phyloP scores from a whole-genome alignment of 2,797 vertebrate genomes.

The Mus spretus region DNA sequence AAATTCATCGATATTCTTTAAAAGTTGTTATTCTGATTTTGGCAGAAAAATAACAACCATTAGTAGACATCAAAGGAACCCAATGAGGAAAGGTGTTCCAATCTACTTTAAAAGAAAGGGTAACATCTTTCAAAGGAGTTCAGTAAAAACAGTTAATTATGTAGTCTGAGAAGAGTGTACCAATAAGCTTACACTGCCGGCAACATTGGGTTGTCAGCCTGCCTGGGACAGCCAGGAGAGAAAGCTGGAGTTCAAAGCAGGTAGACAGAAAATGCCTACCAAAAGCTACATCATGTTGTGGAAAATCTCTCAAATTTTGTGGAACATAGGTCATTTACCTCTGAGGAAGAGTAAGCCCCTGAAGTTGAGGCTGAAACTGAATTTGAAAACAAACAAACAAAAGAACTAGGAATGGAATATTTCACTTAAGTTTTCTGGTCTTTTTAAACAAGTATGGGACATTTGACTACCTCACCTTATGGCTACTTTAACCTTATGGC shows the following conservation, averaged over 20 bases:
- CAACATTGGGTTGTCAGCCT: background rate
- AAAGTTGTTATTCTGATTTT: conserved; percentile 28
- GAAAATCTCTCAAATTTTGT: conserved; percentile 24
- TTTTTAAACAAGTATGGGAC: background rate
- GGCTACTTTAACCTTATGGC: fast-evolving
- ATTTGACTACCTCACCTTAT: background rate
- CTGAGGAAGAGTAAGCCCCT: background rate
- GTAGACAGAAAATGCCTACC: background rate
- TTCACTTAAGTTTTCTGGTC: background rate
- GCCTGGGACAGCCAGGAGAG: background rate
- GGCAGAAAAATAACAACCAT: conserved; percentile 59
- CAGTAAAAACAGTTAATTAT: background rate
- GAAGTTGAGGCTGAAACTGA: background rate
- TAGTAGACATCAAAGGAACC: conserved; percentile 62
- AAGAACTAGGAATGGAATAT: too few species aligned
- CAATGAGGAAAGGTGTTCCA: conserved; percentile 45
- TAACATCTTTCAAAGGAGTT: conserved; percentile 4
- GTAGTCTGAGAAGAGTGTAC: background rate
- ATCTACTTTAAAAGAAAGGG: background rate
- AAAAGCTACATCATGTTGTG: background rate
- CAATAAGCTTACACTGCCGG: background rate
- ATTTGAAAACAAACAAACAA: conserved; percentile 24
- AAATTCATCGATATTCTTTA: conserved; percentile 21
- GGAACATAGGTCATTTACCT: conserved; percentile 1
- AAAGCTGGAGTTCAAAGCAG: background rate